Evolutionary conservation across 2,113 vertebrate species (phyloP).

Genomic region (Urocolius indicus): DNA sequence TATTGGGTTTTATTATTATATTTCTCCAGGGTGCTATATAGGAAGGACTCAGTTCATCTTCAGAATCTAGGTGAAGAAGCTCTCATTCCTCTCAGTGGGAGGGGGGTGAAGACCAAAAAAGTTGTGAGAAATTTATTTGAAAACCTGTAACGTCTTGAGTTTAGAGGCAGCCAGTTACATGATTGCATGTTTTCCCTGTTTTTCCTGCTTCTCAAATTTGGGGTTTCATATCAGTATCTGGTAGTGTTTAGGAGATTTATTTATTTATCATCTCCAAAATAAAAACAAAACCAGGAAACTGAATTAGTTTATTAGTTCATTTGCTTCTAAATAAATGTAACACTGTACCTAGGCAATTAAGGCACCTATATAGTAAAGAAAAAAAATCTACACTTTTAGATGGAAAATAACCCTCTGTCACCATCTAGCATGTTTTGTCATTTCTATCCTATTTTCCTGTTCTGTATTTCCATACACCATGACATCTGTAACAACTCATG

Average conservation of each 20-base stretch:
- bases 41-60: background rate
- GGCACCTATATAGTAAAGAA: background rate
- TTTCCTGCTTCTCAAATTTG: background rate
- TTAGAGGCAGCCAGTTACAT: background rate
- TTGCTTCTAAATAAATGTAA: background rate
- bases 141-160: background rate
- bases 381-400: background rate
- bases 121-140: background rate
- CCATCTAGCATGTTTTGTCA: background rate
- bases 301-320: background rate
- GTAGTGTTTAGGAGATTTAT: background rate
- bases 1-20: background rate
- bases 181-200: background rate
- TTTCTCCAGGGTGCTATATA: background rate
- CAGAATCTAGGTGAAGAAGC: background rate
- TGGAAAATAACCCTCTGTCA: background rate
- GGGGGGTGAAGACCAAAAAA: background rate
- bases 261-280: background rate
- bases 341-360: background rate
- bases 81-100: background rate
- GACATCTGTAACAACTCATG: background rate
- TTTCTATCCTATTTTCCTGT: background rate
- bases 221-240: background rate
- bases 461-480: background rate
- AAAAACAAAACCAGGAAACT: background rate